A percentile compares a stretch with the other conserved stretches of the same genome.
Evolutionary conservation across 1,140 invertebrate species (phyloP).

Genomic region (Zophobas atratus): DNA sequence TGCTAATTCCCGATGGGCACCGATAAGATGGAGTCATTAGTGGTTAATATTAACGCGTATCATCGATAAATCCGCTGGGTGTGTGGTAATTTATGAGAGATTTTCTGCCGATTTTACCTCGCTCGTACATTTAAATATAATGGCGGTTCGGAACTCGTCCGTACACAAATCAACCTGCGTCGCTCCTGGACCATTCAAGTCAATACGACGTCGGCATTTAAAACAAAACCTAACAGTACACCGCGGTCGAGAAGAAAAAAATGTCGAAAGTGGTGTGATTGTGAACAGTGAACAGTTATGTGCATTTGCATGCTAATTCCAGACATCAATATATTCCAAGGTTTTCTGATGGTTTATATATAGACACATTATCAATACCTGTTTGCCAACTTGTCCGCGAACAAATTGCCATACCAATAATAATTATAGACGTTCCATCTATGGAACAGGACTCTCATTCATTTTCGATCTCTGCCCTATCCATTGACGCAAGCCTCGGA

Average conservation of each 20-base stretch:
- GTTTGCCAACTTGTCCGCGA: constrained; percentile 29
- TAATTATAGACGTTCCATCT: constrained; percentile 11
- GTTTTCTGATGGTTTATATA: constrained; percentile 34
- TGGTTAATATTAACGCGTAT: background rate
- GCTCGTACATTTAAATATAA: constrained; percentile 19
- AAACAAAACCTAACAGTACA: constrained; percentile 30
- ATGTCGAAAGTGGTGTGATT: constrained; percentile 13
- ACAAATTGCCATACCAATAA: constrained; percentile 23
- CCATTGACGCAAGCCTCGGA: constrained; percentile 23
- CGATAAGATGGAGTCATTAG: constrained; percentile 23
- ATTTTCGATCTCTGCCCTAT: constrained; percentile 11
- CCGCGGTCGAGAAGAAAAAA: background rate
- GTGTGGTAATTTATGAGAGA: constrained; percentile 28
- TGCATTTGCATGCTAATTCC: constrained; percentile 29
- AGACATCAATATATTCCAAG: constrained; percentile 34
- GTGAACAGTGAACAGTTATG: constrained; percentile 25
- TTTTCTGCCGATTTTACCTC: constrained; percentile 15
- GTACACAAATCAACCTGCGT: constrained; percentile 27
- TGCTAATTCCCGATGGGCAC: constrained; percentile 22
- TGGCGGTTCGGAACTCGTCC: background rate
- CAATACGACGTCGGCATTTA: constrained; percentile 30
- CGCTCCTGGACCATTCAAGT: constrained; percentile 30
- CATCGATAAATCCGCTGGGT: background rate
- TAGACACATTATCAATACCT: constrained; percentile 40
- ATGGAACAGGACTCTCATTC: constrained; percentile 19